Evolutionary conservation across 2,113 vertebrate species (phyloP).

Genomic region (Cathartes aura): DNA sequence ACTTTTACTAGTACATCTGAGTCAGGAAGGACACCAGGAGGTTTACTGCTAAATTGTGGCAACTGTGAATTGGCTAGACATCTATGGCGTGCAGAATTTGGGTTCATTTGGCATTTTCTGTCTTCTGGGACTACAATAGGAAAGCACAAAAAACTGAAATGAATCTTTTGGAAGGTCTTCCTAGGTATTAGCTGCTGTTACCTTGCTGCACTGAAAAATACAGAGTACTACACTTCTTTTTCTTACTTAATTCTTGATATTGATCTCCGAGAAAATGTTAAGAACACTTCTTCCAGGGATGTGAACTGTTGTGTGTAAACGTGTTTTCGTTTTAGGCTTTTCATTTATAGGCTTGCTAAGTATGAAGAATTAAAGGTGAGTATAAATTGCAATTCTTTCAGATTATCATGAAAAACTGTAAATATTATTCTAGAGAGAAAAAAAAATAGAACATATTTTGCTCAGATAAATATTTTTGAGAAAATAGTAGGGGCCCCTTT

Average conservation of each 20-base stretch:
- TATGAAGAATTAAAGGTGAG: not conserved
- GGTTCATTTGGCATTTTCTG: not conserved
- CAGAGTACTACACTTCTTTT: not conserved
- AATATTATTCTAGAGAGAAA: not conserved
- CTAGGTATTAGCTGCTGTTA: constrained; percentile 38
- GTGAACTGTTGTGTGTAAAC: not conserved
- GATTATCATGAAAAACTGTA: not conserved
- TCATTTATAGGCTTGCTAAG: not conserved
- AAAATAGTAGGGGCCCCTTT: not conserved
- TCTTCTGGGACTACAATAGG: not conserved
- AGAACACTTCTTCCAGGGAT: not conserved
- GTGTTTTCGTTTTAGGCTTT: not conserved
- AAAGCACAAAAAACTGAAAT: constrained; percentile 22
- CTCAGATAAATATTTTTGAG: not conserved
- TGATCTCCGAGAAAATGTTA: not conserved
- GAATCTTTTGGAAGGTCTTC: constrained; percentile 34
- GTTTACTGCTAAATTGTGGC: not conserved
- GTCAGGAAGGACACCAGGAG: not conserved
- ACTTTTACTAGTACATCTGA: not conserved
- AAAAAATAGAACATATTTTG: not conserved
- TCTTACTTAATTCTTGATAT: not conserved
- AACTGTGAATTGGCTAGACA: not conserved
- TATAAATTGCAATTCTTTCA: not conserved
- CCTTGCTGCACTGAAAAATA: not conserved
- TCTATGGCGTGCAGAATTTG: not conserved